Evolutionary conservation across 2,113 vertebrate genomes (phyloP).

Genomic region (Marcusenius ussheri): DNA sequence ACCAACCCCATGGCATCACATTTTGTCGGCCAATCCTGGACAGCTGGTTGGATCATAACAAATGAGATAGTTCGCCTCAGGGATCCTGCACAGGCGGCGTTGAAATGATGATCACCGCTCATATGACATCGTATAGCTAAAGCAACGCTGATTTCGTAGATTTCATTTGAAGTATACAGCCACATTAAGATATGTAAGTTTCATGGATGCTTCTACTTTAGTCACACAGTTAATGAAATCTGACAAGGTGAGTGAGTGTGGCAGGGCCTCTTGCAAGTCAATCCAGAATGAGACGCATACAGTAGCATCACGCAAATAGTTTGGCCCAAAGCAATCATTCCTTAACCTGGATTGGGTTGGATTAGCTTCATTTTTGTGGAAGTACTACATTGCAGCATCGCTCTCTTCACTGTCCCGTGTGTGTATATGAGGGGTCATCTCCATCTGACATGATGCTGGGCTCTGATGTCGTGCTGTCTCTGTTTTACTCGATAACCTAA

Average conservation of each 20-base stretch:
- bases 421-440: not conserved
- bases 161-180: not conserved
- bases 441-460: not conserved
- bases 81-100: not conserved
- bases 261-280: constrained; percentile 10
- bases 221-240: constrained; percentile 33
- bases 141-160: not conserved
- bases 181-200: not conserved
- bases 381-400: not conserved
- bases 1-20: not conserved
- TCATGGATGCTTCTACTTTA: constrained; percentile 36
- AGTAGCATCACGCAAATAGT: constrained; percentile 38
- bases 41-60: not conserved
- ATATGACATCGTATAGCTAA: not conserved
- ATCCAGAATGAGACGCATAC: constrained; percentile 31
- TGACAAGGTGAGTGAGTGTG: constrained; percentile 26
- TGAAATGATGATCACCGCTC: not conserved
- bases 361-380: not conserved
- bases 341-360: constrained; percentile 37
- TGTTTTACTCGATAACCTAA: constrained; percentile 4
- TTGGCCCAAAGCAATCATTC: constrained; percentile 19
- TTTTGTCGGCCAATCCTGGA: not conserved
- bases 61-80: not conserved
- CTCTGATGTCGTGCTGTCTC: not conserved
- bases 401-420: not conserved